Conservation (phyloP, 2,888 invertebrate genomes). For the Schizotus pectinicornis region DNA sequence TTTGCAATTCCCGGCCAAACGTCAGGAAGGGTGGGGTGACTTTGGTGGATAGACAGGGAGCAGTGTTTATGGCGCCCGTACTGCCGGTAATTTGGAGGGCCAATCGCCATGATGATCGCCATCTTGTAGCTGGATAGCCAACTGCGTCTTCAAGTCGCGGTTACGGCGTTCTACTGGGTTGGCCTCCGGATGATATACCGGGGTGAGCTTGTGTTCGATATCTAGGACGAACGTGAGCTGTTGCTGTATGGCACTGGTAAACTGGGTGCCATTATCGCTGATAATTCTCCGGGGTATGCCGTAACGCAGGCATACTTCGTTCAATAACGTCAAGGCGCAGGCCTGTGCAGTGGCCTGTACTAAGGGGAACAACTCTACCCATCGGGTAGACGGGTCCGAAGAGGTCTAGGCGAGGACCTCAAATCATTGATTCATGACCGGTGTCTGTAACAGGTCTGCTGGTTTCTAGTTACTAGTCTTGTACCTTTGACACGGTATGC, state of each 20-base stretch:
- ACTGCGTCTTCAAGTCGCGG: slow-evolving; percentile 43
- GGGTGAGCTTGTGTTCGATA: no score
- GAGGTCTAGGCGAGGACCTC: slow-evolving; percentile 37
- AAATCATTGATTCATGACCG: slow-evolving; percentile 31
- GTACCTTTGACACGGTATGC: slow-evolving; percentile 25
- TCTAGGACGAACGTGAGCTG: no score
- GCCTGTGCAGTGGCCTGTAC: slow-evolving; percentile 29
- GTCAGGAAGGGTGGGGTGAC: slow-evolving; percentile 12
- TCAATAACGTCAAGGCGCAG: slow-evolving; percentile 29
- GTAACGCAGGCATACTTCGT: no score
- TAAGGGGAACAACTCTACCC: slow-evolving; percentile 36
- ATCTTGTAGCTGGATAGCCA: slow-evolving; percentile 39
- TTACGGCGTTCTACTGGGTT: slow-evolving; percentile 23
- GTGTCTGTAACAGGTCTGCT: slow-evolving; percentile 30
- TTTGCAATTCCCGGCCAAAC: slow-evolving; percentile 2
- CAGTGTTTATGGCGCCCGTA: slow-evolving; percentile 51
- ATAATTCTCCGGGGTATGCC: slow-evolving; percentile 33
- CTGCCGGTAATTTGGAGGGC: slow-evolving; percentile 42
- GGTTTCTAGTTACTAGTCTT: slow-evolving; percentile 29
- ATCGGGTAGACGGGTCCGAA: slow-evolving; percentile 35
- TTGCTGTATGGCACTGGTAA: no score
- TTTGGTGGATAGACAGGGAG: slow-evolving; percentile 28
- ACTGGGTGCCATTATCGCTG: slow-evolving; percentile 17
- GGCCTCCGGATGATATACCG: no score
- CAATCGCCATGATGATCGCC: no score